A percentile compares a stretch with the other conserved stretches of the same genome.
These are phyloP conservation scores for Falco biarmicus DNA, from an alignment of 2,797 vertebrate species.

Conservation along the genomic window DNA sequence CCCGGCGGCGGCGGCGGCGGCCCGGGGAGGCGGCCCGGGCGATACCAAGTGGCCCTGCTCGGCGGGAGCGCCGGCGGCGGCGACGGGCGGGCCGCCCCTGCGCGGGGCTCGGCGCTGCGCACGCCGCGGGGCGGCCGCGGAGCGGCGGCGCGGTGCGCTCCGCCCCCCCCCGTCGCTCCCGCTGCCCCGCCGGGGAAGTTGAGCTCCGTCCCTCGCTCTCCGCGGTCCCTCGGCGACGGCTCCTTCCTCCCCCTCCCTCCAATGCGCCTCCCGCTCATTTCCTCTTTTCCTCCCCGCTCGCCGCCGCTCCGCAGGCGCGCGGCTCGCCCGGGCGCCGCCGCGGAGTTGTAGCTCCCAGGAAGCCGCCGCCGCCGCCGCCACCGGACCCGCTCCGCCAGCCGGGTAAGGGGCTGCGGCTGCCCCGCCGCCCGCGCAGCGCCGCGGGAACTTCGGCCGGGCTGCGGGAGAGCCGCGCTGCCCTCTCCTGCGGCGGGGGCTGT, in stretches of 20 bases:
- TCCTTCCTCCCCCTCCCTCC: conserved; percentile 50
- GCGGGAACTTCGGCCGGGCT: conserved; percentile 15
- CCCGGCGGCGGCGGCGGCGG: background rate
- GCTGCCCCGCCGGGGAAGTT: conserved; percentile 9
- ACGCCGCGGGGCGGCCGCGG: background rate
- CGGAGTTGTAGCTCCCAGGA: conserved; percentile 37
- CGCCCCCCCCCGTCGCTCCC: background rate
- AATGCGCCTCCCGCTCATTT: conserved; percentile 49
- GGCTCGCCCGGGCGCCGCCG: conserved; percentile 38
- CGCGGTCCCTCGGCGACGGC: conserved; percentile 30
- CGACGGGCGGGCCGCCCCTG: background rate
- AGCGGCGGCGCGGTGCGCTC: background rate
- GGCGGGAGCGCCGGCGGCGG: conserved; percentile 13
- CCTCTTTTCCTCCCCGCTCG: conserved; percentile 31
- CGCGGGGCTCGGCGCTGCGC: background rate
- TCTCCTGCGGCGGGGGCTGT: background rate
- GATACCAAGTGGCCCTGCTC: conserved; percentile 30
- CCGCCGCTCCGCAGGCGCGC: conserved; percentile 32
- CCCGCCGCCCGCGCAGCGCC: background rate
- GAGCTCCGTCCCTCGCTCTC: background rate
- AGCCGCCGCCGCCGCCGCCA: conserved; percentile 1
- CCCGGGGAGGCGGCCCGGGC: background rate
- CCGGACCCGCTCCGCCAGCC: conserved; percentile 3
- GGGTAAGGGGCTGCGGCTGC: conserved; percentile 6
- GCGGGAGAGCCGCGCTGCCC: background rate